Base-by-base conservation (phyloP, 2,888 invertebrate genomes). In the Sarcophaga subvicina region DNA sequence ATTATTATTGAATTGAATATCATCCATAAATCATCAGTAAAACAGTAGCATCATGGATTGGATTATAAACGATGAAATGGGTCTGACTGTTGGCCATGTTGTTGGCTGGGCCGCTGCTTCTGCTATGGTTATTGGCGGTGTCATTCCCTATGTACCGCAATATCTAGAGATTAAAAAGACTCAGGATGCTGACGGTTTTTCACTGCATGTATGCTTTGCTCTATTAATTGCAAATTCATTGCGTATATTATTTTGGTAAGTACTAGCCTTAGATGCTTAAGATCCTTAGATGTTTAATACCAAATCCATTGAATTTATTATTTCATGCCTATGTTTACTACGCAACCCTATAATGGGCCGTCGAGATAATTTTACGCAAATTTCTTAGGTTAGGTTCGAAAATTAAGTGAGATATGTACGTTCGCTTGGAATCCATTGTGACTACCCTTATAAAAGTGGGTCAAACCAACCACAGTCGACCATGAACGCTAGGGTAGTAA, bases 161-260 rank as follows among this genome's bases (percentile, higher is more conserved):
- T 99, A 99, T 92, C 95, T 96, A 89, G 98, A 99, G 94, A 99
- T 99, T 87, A 96, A 96, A 92, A 95, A 95, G 90, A 97, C 97
- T 59, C 97, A 97, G 93, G 98, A 99, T 94, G 97, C 98, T 20
- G 98, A 99, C 90, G 99, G 99, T 14, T 99, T 99, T 94, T 99
- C 99, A 0, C 94, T 98, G 70, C 98, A 98, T 93, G 99, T 99
- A 77, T 99, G 99, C 93, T 95, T 99, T 90, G 97, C 98, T 37
- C 95, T 99, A 80, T 95, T 99, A 72, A 95, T 99, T 91, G 99
- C 99, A 86, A 99, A 99, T 93, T 99, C 98, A 80, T 95, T 99
- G 88, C 96, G 99, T 92, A 99, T 99, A 92, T 95, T 99, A 91
- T 99, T 99, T 94, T 99, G 99, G 99, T 99, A 94, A 94, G 96